Base-by-base conservation (phyloP, 2,113 vertebrate species). In the Rallus limicola region DNA sequence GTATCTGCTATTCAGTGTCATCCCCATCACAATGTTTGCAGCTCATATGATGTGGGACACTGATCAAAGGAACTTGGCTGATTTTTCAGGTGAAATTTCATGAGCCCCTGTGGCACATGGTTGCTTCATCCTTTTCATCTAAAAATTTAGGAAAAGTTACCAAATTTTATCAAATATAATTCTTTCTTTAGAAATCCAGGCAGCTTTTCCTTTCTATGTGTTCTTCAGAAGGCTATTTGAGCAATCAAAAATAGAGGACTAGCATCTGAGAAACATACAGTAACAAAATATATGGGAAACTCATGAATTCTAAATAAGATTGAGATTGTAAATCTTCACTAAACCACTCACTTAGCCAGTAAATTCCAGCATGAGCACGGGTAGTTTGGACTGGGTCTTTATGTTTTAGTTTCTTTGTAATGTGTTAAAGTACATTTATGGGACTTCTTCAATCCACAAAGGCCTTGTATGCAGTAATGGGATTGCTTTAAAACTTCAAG, bases 31-130 rank as follows among this genome's bases (percentile, higher is more conserved):
- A 28, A 0, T 2, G 4, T 56, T 71, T 31, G 31, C 18, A 65
- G 38, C 10, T n/a, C 8, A 4, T 10, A 11, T 11, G 3, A 23
- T 9, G 4, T 33, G n/a, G 17, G 25, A 31, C 19, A 33, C 19
- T 63, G 71, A 40, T 4, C 42, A 44, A 52, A 86, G 3, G 24
- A 75, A 62, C 38, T 18, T n/a, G 53, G 20, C 5, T 64, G 28
- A 11, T 67, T 46, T 29, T 38, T 85, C n/a, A 42, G 10, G 14
- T 46, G 26, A 89, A 77, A 18, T 25, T 55, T 56, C 60, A 53
- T 0, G 0, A 79, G 8, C 5, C 14, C 4, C 16, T 34, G 36
- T 64, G 12, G 9, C n/a, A 36, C 0, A 0, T 62, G 21, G 3
- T 86, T 0, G 0, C 26, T 87, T 77, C n/a, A 38, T n/a, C 12